These are phyloP conservation scores for Ophiodon elongatus DNA, from an alignment of 2,113 vertebrate genomes.

Conservation along the genomic window DNA sequence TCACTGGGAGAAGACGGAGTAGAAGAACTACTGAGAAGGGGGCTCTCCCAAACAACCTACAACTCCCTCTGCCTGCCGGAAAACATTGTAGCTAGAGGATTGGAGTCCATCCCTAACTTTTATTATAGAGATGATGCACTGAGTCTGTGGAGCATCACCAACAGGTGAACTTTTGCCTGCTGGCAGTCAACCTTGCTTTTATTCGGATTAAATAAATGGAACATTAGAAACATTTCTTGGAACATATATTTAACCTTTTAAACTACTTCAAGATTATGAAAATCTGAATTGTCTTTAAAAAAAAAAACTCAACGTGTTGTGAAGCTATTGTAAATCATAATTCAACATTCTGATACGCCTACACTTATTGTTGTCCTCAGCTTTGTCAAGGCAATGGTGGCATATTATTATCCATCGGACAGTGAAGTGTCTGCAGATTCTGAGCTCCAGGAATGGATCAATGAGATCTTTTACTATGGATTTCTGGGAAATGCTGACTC, in stretches of 20 bases:
- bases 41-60: constrained; percentile 14
- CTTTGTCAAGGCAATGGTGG: constrained; percentile 68
- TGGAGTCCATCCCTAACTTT: constrained; percentile 42
- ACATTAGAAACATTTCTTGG: too few relatives aligned
- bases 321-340: background rate
- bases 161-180: constrained; percentile 14
- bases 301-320: too few relatives aligned
- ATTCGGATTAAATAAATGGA: background rate
- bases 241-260: too few relatives aligned
- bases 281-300: too few relatives aligned
- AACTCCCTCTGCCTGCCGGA: constrained; percentile 24
- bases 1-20: background rate
- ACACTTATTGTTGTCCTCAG: constrained; percentile 54
- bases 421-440: constrained; percentile 63
- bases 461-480: constrained; percentile 82
- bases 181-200: background rate
- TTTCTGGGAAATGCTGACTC: constrained; percentile 68
- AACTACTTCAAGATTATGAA: too few relatives aligned
- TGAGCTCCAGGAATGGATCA: constrained; percentile 84
- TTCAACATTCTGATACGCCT: background rate
- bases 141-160: constrained; percentile 40
- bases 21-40: background rate
- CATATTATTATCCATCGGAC: constrained; percentile 62
- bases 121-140: constrained; percentile 47
- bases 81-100: constrained; percentile 28